These are phyloP conservation scores for Spermophilus dauricus DNA, from an alignment of 2,113 vertebrate species.

Conservation along the genomic window DNA sequence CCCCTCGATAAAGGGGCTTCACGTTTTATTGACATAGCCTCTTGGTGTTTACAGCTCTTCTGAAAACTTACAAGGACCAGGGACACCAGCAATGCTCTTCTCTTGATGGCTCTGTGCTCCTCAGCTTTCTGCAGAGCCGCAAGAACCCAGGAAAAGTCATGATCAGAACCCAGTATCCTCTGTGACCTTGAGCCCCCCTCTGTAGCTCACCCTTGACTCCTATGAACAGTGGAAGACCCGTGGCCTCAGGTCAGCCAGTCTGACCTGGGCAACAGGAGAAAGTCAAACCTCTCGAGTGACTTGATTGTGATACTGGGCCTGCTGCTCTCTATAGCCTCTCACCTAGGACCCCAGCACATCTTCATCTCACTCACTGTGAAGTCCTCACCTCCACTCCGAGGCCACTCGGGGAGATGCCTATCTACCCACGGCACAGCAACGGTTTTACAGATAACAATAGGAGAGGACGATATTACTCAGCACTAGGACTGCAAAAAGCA, in stretches of 20 bases:
- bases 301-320: background rate
- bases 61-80: background rate
- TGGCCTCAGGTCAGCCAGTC: background rate
- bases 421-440: background rate
- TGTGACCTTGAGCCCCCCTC: background rate
- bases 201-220: background rate
- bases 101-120: background rate
- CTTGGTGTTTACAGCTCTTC: background rate
- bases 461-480: background rate
- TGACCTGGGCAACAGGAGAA: background rate
- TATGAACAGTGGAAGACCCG: background rate
- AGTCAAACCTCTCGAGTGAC: conserved; percentile 3
- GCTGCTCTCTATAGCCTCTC: background rate
- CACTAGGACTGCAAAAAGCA: background rate
- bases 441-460: background rate
- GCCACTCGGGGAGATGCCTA: background rate
- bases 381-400: background rate
- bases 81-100: background rate
- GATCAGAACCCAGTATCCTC: background rate
- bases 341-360: background rate
- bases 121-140: background rate
- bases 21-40: background rate
- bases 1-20: background rate
- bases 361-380: background rate
- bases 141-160: background rate